Evolutionary conservation across 2,113 vertebrate genomes (phyloP).

Genomic region (Apus apus): DNA sequence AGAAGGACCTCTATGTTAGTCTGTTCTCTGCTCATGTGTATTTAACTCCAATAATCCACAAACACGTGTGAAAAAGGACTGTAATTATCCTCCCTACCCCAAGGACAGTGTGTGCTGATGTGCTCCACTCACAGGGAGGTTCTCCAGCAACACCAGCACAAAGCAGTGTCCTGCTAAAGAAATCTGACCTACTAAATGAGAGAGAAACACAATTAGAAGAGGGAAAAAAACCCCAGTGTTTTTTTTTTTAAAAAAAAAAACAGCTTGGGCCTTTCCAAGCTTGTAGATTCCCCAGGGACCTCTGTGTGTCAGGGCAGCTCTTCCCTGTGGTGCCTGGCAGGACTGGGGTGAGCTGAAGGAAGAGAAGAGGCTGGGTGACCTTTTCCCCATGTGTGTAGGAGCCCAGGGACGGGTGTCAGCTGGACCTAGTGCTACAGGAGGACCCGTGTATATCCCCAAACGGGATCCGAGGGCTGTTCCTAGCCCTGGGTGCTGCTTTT

Average conservation of each 20-base stretch:
- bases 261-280: neutral
- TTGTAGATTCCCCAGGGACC: neutral
- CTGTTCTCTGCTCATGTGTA: neutral
- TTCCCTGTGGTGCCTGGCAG: neutral
- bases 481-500: neutral
- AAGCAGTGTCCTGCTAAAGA: neutral
- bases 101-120: neutral
- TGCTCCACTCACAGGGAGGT: accelerated
- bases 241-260: neutral
- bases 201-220: neutral
- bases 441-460: neutral
- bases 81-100: neutral
- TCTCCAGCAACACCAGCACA: neutral
- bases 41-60: neutral
- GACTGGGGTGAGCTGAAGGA: neutral
- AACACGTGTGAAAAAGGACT: neutral
- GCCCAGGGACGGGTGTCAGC: neutral
- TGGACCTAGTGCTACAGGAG: neutral
- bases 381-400: neutral
- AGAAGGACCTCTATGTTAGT: neutral
- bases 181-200: neutral
- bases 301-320: neutral
- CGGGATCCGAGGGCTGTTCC: neutral
- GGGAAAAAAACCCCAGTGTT: neutral
- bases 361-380: neutral